Conservation (phyloP, 23 tunicate genomes). For the Clavelina lepadiformis region DNA sequence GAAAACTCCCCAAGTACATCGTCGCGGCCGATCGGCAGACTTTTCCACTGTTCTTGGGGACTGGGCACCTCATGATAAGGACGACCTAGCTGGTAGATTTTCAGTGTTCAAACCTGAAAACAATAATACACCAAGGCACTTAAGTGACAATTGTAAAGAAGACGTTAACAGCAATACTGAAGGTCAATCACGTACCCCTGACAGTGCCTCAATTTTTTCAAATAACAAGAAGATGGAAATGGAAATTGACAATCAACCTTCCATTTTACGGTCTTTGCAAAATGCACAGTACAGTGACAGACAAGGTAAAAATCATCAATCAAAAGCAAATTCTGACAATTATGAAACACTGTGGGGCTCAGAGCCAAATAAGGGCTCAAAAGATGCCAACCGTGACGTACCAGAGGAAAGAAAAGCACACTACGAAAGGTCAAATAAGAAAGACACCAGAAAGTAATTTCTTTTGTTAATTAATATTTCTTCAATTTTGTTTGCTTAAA, state of each 20-base stretch:
- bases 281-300: background rate
- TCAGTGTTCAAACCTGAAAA: conserved; percentile 16
- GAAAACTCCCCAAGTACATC: conserved; percentile 68
- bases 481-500: no score
- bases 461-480: no score
- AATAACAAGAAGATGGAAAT: background rate
- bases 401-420: no score
- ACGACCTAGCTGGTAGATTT: background rate
- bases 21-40: conserved; percentile 30
- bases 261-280: conserved; percentile 34
- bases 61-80: conserved; percentile 4
- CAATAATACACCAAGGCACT: background rate
- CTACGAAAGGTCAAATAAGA: no score
- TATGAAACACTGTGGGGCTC: conserved; percentile 46
- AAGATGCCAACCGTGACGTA: no score
- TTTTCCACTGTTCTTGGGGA: conserved; percentile 13
- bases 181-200: background rate
- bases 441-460: no score
- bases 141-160: background rate
- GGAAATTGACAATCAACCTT: conserved; percentile 22
- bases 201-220: no score
- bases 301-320: background rate
- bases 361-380: no score
- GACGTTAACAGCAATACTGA: background rate
- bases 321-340: conserved; percentile 2